Evolutionary conservation across 2,888 invertebrate species (phyloP), one percentile per base, ranked within the genome.

Genomic region (Acleris laterana): DNA sequence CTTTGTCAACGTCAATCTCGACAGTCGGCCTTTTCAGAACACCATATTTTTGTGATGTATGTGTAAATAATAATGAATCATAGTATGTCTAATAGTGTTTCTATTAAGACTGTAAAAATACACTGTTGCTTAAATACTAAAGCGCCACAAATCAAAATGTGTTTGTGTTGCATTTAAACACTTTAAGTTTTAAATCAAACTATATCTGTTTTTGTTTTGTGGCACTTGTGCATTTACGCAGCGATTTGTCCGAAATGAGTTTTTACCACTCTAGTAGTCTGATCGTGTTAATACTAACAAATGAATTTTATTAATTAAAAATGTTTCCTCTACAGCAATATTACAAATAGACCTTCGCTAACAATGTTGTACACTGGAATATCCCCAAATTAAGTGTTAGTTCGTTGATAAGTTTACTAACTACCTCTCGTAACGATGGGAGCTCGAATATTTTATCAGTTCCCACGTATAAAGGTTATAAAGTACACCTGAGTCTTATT

Each of bases 401-500:
- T 13, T 55, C 13, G 20, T n/a, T 32, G 19, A 55, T 55, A 55
- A 55, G 16, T 42, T 55, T 20, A 16, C 20, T 42, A 17, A 55
- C 38, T 20, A 32, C 32, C 32, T 32, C 17, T 17, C n/a, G 38
- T 55, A 55, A 55, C 16, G 42, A 16, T 25, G 11, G 22, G 17
- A 20, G 16, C 44, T 42, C n/a, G n/a, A 58, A 42, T 87, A 89
- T 89, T 87, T 89, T 89, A 90, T 90, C 89, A 89, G 88, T 89
- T 88, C 85, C 87, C 87, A 83, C 89, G 88, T 84, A 88, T 89
- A 87, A 87, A 89, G 80, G 89, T 90, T 82, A 90, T 90, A 88
- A 89, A 82, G 77, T 81, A 87, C 91, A 92, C 91, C 90, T 90
- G 90, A 90, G 89, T 84, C 89, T 85, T 90, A 90, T 90, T 91